Evolutionary conservation across 2,888 invertebrate species (phyloP).

Genomic region (Chouioia cunea): DNA sequence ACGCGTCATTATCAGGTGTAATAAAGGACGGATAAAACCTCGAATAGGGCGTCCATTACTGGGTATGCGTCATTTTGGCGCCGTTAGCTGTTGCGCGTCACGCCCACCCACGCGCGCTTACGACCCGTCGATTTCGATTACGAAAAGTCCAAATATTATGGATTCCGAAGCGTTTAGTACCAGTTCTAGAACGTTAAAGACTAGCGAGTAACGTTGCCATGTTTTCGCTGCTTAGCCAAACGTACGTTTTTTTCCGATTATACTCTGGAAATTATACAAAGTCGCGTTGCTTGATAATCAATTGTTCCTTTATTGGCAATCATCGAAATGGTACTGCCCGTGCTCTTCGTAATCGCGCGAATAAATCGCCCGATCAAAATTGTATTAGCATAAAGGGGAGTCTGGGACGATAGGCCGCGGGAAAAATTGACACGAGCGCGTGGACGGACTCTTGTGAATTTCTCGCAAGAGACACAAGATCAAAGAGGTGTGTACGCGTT

Average conservation of each 20-base stretch:
- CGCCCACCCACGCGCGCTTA: conserved; percentile 51
- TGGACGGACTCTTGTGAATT: conserved; percentile 20
- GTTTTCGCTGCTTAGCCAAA: neutral
- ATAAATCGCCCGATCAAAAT: too few species aligned
- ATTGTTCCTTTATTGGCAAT: too few species aligned
- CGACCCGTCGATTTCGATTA: conserved; percentile 57
- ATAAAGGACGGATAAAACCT: too few species aligned
- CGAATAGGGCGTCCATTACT: neutral
- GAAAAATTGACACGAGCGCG: neutral
- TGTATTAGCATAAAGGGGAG: too few species aligned
- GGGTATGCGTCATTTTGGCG: neutral
- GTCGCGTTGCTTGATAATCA: neutral
- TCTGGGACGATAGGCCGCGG: too few species aligned
- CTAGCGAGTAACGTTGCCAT: neutral
- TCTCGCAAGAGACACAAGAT: conserved; percentile 21
- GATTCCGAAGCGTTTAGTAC: conserved; percentile 51
- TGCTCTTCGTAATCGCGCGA: conserved; percentile 15
- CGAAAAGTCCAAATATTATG: conserved; percentile 60
- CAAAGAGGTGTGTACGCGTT: conserved; percentile 25
- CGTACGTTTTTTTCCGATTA: too few species aligned
- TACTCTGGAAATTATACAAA: conserved; percentile 1
- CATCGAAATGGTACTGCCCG: too few species aligned
- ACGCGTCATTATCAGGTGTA: too few species aligned
- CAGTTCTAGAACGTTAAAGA: conserved; percentile 38
- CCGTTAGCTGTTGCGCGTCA: neutral